phyloP scores from a whole-genome alignment of 2,797 vertebrate species.

The Sebastes trivittatus region DNA sequence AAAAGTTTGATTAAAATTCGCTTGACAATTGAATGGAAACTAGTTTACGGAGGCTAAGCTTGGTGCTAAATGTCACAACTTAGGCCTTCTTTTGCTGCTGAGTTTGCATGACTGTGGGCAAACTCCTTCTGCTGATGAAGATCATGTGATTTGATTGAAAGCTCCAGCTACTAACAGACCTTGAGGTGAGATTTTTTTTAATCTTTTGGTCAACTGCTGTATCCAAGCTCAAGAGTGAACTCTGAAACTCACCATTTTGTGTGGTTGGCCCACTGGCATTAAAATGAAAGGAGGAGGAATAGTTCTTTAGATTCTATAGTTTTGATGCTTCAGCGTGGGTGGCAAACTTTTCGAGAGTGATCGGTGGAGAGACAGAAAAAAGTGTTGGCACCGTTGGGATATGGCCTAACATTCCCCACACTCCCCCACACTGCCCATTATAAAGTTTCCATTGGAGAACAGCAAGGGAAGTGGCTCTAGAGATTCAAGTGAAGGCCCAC shows the following conservation, averaged over 20 bases:
- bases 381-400: neutral
- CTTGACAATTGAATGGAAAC: neutral
- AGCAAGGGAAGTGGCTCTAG: neutral
- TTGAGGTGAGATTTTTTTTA: neutral
- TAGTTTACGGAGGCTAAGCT: neutral
- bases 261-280: neutral
- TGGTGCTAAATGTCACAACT: accelerated
- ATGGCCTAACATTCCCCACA: neutral
- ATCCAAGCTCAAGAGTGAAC: neutral
- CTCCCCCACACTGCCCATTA: conserved; percentile 1
- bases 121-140: neutral
- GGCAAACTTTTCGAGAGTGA: conserved; percentile 6
- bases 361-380: conserved; percentile 4
- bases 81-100: neutral
- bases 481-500: neutral
- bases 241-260: neutral
- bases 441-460: neutral
- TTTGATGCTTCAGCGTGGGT: conserved; percentile 1
- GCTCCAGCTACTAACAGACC: neutral
- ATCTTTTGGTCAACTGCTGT: neutral
- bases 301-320: neutral
- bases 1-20: neutral
- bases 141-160: neutral
- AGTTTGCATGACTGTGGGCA: neutral
- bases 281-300: neutral